Evolutionary conservation across 2,113 vertebrate genomes (phyloP).

Genomic region (Gobio gobio): DNA sequence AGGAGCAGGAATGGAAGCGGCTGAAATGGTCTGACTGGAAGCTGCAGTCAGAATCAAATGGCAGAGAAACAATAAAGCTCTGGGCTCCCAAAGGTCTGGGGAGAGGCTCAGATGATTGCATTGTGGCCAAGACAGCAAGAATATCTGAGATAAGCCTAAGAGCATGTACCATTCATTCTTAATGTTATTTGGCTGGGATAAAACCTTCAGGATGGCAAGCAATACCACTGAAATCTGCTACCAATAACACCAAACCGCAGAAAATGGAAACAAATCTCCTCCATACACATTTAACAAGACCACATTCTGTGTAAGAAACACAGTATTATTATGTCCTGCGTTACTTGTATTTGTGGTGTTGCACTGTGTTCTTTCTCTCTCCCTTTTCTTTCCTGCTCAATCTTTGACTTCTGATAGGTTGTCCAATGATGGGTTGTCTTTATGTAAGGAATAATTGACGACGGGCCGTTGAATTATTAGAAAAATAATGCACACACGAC

Average conservation of each 20-base stretch:
- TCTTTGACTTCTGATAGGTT: no score
- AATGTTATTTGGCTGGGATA: conserved; percentile 19
- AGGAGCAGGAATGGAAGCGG: conserved; percentile 60
- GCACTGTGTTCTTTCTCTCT: no score
- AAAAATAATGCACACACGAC: no score
- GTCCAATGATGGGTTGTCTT: no score
- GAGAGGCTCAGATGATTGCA: conserved; percentile 36
- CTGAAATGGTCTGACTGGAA: conserved; percentile 52
- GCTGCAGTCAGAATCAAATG: conserved; percentile 55
- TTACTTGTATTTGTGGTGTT: no score
- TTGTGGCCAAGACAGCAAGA: conserved; percentile 21
- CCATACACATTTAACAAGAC: neutral
- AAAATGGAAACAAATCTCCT: conserved; percentile 13
- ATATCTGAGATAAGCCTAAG: conserved; percentile 37
- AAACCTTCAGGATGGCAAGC: conserved; percentile 15
- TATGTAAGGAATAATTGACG: no score
- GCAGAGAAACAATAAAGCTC: conserved; percentile 54
- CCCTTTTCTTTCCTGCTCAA: no score
- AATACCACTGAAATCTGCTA: neutral
- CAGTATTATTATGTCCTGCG: neutral
- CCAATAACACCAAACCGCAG: conserved; percentile 5
- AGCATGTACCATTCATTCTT: conserved; percentile 21
- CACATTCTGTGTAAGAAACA: neutral
- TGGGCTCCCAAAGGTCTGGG: conserved; percentile 35
- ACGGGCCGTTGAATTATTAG: no score